phyloP scores from a whole-genome alignment of 2,113 vertebrate genomes.

The Pitta sordida region DNA sequence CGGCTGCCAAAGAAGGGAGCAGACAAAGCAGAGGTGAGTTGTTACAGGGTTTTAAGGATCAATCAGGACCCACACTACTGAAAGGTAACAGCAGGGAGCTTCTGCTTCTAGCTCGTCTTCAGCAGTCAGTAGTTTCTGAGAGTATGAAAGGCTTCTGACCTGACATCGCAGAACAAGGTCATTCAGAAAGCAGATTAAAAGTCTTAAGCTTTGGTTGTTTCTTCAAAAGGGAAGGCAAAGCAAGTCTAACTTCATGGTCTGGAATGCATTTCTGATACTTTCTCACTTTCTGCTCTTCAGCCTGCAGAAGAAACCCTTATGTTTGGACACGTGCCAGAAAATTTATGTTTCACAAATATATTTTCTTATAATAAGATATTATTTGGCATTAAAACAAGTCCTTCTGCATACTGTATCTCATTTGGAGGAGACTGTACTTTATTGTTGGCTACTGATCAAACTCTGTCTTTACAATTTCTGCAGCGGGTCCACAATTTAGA shows the following conservation, averaged over 20 bases:
- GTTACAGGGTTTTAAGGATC: not conserved
- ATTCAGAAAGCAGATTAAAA: not conserved
- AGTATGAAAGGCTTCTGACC: not conserved
- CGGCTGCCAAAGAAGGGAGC: not conserved
- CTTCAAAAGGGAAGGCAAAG: not conserved
- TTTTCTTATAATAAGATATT: not conserved
- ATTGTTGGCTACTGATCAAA: not conserved
- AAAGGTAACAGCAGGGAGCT: not conserved
- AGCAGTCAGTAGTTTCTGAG: not conserved
- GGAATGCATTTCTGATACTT: rapidly evolving
- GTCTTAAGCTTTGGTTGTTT: not conserved
- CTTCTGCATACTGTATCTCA: not conserved
- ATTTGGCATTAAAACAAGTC: not conserved
- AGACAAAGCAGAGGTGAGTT: not conserved
- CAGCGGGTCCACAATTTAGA: not conserved
- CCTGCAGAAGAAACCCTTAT: not conserved
- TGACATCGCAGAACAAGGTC: too few relatives aligned
- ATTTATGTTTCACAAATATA: not conserved
- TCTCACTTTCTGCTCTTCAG: not conserved
- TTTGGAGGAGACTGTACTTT: not conserved
- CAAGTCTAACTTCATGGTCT: not conserved
- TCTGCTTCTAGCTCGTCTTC: not conserved
- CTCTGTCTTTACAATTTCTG: not conserved
- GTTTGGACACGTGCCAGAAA: not conserved
- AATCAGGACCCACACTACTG: rapidly evolving